Base-by-base conservation (phyloP, 2,113 vertebrate genomes). In the Panthera uncia region DNA sequence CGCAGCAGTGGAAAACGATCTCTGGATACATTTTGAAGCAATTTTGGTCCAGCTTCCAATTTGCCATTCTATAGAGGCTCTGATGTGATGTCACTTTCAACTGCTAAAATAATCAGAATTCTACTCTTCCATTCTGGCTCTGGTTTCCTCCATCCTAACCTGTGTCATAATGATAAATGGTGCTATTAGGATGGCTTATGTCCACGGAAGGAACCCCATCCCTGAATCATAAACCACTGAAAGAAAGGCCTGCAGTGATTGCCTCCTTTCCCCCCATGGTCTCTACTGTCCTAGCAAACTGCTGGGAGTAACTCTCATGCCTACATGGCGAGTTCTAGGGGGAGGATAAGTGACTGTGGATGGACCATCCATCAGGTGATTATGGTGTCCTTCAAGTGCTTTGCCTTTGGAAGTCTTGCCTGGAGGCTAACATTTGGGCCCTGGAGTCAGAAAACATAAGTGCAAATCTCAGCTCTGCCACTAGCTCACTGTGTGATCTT, bases 61-160 rank as follows among this genome's bases (percentile, higher is more conserved):
- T 84, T 98, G 95, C 97, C 83, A 89, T 93, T 97, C 79, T 94
- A 98, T 95, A 97, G 93, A 82, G 81, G 88, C 69, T 98, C 94
- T 96, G 94, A 96, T 94, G 81, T 97, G 98, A 98, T 98, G 97
- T 98, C 97, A 98, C 91, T 97, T 96, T 97, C 96, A 97, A 96
- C 97, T 97, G 97, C 83, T 98, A 97, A 98, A 97, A 98, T 98
- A 97, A 98, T 94, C 98, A 96, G 97, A 97, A 97, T 80, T 95
- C 93, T 94, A 41, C 89, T 97, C 95, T 98, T 98, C 96, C 95
- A 93, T 88, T 81, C 96, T 84, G 76, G 92, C 45, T 97, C 78
- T 7, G 27, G 85, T 36, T 98, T 94, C 96, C 65, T 71, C 68
- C 65, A 36, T 73, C 69, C 87, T 92, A 98, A 98, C 98, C 97